phyloP scores from a whole-genome alignment of 1,140 invertebrate genomes.

The Cydia splendana region DNA sequence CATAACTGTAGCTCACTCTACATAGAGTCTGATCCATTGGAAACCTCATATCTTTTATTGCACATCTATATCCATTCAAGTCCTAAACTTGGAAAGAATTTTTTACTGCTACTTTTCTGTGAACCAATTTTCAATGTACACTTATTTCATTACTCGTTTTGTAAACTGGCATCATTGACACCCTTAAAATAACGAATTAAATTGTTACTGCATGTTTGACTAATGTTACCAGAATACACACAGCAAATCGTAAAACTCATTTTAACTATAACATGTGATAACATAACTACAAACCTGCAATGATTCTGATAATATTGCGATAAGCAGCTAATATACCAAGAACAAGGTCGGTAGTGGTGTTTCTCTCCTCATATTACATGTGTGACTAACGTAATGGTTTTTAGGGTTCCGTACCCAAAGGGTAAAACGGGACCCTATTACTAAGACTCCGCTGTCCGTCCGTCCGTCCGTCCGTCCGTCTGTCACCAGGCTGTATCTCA shows the following conservation, averaged over 20 bases:
- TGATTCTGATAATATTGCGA: no score
- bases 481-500: no score
- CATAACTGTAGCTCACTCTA: constrained; percentile 58
- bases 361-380: constrained; percentile 31
- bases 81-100: background rate
- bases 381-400: constrained; percentile 28
- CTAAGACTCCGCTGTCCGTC: no score
- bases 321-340: background rate
- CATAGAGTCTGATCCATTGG: constrained; percentile 47
- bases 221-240: no score
- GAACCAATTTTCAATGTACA: background rate
- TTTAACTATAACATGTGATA: no score
- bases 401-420: no score
- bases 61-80: background rate
- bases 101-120: background rate
- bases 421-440: no score
- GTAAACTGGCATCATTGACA: background rate
- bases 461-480: no score
- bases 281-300: no score
- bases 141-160: background rate
- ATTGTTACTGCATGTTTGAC: no score
- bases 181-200: no score
- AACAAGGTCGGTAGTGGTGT: background rate
- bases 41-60: constrained; percentile 34
- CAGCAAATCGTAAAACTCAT: no score